A percentile compares a stretch with the other conserved stretches of the same genome.
Conservation (phyloP, 2,113 vertebrate species). For the Macrotis lagotis region DNA sequence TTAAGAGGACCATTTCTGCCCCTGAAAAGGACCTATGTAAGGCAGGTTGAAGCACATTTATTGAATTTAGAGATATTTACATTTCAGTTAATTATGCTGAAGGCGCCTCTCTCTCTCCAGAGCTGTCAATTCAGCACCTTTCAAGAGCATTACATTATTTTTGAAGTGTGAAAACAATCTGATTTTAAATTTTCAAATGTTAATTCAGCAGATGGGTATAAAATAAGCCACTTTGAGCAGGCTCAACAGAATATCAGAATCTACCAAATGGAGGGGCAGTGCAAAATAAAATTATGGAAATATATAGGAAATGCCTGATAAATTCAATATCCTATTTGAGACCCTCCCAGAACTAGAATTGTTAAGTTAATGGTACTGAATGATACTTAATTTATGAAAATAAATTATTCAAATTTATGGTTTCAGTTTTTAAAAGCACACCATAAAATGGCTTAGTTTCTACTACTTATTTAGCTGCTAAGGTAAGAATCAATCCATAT, state of each 20-base stretch:
- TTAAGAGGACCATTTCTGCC: conserved; percentile 4
- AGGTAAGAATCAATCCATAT: conserved; percentile 1
- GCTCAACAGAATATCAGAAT: conserved; percentile 24
- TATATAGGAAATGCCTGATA: not conserved
- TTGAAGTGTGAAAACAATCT: conserved; percentile 58
- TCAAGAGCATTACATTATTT: conserved; percentile 45
- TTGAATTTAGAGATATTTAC: not conserved
- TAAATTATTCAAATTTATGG: conserved; percentile 21
- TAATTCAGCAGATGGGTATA: conserved; percentile 26
- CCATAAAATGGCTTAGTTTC: conserved; percentile 27
- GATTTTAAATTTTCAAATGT: conserved; percentile 45
- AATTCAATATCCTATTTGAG: conserved; percentile 29
- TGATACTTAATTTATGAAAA: conserved; percentile 47
- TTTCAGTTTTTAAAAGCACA: conserved; percentile 6
- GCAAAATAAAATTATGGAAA: conserved; percentile 42
- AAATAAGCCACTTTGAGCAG: not conserved
- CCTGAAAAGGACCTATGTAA: not conserved
- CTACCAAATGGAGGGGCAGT: conserved; percentile 12
- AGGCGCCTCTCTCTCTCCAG: conserved; percentile 34
- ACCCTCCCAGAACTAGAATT: conserved; percentile 27
- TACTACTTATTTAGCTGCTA: conserved; percentile 35
- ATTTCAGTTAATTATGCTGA: conserved; percentile 56
- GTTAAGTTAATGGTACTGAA: conserved; percentile 14
- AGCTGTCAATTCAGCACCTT: conserved; percentile 51
- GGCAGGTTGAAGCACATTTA: not conserved